Conservation (phyloP, 2,888 invertebrate genomes). For the Philonicus albiceps region DNA sequence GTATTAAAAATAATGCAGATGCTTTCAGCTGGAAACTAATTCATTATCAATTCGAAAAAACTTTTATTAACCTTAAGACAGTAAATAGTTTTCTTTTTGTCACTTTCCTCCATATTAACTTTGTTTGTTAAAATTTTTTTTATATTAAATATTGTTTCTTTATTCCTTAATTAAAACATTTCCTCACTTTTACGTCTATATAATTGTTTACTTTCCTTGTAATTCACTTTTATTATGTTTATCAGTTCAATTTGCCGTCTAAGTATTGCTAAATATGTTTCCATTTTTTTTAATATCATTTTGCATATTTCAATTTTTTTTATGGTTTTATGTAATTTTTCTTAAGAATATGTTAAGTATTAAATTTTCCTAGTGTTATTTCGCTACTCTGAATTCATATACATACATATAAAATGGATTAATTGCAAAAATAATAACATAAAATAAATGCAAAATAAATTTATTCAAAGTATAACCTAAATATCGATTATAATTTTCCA, state of each 20-base stretch:
- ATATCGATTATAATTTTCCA: neutral
- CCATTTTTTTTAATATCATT: neutral
- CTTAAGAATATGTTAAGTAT: neutral
- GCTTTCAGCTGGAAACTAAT: conserved; percentile 11
- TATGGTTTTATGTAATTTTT: neutral
- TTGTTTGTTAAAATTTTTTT: neutral
- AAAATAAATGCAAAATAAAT: neutral
- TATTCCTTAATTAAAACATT: conserved; percentile 8
- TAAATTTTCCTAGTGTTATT: neutral
- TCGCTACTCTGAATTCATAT: neutral
- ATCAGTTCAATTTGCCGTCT: conserved; percentile 22
- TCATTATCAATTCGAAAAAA: conserved; percentile 10
- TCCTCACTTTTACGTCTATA: neutral
- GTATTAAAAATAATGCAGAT: conserved; percentile 19
- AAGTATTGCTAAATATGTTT: neutral
- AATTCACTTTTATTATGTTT: conserved; percentile 2
- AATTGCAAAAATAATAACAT: no score
- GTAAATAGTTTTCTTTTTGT: conserved; percentile 6
- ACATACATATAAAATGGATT: neutral
- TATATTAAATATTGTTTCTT: conserved; percentile 16
- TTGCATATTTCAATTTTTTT: neutral
- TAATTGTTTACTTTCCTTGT: neutral
- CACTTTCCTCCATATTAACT: neutral
- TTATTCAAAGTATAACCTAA: neutral
- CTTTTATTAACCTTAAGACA: neutral